Base-by-base conservation (phyloP, 2,113 vertebrate species). In the Datnioides undecimradiatus region DNA sequence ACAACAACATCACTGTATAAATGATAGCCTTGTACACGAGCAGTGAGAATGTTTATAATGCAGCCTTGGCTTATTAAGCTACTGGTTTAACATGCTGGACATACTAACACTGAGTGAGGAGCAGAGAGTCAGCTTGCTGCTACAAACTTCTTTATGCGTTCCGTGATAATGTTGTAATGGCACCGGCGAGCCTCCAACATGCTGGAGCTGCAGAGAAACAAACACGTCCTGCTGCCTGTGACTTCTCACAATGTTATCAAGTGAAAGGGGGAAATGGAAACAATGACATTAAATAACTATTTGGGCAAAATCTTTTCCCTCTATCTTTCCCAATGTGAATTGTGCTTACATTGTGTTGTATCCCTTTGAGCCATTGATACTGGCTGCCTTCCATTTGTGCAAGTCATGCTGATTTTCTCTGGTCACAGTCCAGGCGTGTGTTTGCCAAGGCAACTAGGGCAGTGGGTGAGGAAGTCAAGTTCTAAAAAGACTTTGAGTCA, bases 321-420 rank as follows among this genome's bases (percentile, higher is more conserved):
- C 82, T 45, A 73, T 88, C 83, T 87, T 31, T 66, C 58, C 57
- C 63, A 43, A 62, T 43, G 79, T 3, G 0, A 75, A 84, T 8
- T 79, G 71, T 70, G 73, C 79, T 80, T 55, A 80, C 85, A 91
- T 90, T 90, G 86, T 93, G 66, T 70, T 16, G 60, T 59, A 25
- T 79, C 59, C 84, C 82, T 91, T 91, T 90, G 90, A 91, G 87
- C 69, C 87, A 93, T 67, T 77, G 87, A 93, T 85, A 92, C 84
- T 68, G 71, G 79, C 59, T 1, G 85, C 43, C 31, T 59, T 88
- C 57, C 70, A 73, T 90, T 90, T 90, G 77, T 90, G 90, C 90
- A 91, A 92, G 88, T 92, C 90, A 91, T 90, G 84, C 91, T 86
- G 80, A 79, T 74, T 85, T 80, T 62, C 19, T 17, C 83, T 86